phyloP scores from a whole-genome alignment of 2,113 vertebrate genomes.

The Desmodus rotundus region DNA sequence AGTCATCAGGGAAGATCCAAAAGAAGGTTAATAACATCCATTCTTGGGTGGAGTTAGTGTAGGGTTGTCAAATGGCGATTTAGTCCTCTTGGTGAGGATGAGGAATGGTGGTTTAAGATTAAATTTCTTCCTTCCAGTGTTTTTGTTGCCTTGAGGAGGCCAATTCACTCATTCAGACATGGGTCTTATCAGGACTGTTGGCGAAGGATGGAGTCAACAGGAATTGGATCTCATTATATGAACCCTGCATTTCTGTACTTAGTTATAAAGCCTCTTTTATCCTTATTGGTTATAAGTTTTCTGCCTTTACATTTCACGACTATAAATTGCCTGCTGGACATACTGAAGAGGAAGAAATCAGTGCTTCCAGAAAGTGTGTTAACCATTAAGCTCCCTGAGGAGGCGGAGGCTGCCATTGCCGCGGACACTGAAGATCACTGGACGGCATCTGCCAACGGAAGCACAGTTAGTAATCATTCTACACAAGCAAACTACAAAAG shows the following conservation, averaged over 20 bases:
- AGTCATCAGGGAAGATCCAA: neutral
- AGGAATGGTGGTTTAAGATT: slow-evolving; percentile 26
- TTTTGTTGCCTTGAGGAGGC: slow-evolving; percentile 1
- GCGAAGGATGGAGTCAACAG: neutral
- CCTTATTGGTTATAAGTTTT: neutral
- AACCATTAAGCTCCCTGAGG: neutral
- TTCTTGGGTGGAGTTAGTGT: neutral
- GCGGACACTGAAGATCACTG: neutral
- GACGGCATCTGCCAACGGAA: neutral
- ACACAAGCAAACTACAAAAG: neutral
- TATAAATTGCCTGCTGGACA: neutral
- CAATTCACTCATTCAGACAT: neutral
- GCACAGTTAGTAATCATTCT: neutral
- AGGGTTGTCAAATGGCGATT: slow-evolving; percentile 23
- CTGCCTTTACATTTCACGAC: neutral
- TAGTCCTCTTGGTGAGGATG: neutral
- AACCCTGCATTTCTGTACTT: neutral
- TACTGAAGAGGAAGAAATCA: slow-evolving; percentile 17
- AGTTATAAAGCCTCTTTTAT: slow-evolving; percentile 9
- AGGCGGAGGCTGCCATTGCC: neutral
- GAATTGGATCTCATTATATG: neutral
- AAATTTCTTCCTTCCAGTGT: slow-evolving; percentile 10
- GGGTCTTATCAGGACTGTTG: neutral
- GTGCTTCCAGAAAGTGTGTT: neutral
- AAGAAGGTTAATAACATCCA: neutral